Evolutionary conservation across 2,888 invertebrate genomes (phyloP).

Genomic region (Cantharis flavilabris): DNA sequence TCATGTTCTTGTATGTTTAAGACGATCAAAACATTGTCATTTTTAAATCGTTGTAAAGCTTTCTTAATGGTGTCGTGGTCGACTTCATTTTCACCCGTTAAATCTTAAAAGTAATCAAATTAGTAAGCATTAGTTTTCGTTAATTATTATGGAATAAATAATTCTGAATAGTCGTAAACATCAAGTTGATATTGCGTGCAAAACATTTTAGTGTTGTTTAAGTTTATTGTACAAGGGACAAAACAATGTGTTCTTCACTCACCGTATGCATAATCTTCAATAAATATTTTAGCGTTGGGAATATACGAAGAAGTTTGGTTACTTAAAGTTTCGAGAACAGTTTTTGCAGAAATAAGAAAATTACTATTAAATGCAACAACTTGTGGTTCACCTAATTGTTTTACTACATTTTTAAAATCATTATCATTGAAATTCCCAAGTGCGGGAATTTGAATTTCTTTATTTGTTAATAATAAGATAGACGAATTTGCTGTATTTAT

Average conservation of each 20-base stretch:
- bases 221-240: no score
- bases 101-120: slow-evolving; percentile 11
- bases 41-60: slow-evolving; percentile 9
- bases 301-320: slow-evolving; percentile 47
- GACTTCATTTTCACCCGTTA: slow-evolving; percentile 19
- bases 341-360: slow-evolving; percentile 36
- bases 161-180: no score
- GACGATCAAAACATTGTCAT: background rate
- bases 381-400: slow-evolving; percentile 43
- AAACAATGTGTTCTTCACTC: background rate
- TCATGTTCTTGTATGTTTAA: slow-evolving; percentile 7
- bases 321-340: slow-evolving; percentile 42
- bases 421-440: slow-evolving; percentile 47
- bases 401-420: slow-evolving; percentile 43
- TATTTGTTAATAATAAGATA: slow-evolving; percentile 13
- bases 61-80: slow-evolving; percentile 23
- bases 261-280: slow-evolving; percentile 37
- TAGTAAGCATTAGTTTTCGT: slow-evolving; percentile 50
- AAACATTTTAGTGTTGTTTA: no score
- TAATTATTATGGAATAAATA: slow-evolving; percentile 36
- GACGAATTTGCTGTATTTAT: background rate
- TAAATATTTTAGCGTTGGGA: slow-evolving; percentile 46
- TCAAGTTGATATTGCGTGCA: no score
- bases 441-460: slow-evolving; percentile 44
- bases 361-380: slow-evolving; percentile 45